A percentile compares a stretch with the other conserved stretches of the same genome.
These are phyloP conservation scores for Apantesis nais DNA, from an alignment of 2,888 invertebrate species.

Conservation along the genomic window DNA sequence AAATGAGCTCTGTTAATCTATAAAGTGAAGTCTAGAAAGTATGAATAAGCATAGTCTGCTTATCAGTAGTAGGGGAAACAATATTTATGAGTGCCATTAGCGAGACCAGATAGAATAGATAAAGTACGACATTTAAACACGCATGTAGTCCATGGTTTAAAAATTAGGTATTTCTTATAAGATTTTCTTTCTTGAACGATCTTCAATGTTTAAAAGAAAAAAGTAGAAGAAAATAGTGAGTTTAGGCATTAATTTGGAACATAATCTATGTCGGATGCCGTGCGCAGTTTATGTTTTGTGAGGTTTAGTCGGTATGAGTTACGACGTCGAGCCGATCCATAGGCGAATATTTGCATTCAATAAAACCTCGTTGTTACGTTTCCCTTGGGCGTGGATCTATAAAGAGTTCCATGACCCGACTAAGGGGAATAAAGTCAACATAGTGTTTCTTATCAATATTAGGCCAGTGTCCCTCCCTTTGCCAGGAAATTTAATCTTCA, in stretches of 20 bases:
- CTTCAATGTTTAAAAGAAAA: too few species aligned
- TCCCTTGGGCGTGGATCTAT: background rate
- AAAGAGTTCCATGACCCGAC: background rate
- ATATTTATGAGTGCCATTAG: too few species aligned
- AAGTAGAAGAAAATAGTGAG: background rate
- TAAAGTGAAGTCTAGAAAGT: too few species aligned
- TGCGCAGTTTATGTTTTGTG: background rate
- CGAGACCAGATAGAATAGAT: too few species aligned
- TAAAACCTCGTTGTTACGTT: background rate
- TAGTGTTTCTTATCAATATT: background rate
- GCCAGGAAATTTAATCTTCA: background rate
- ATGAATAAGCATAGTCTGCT: too few species aligned
- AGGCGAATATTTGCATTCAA: background rate
- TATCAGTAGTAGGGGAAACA: too few species aligned
- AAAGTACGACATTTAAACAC: too few species aligned
- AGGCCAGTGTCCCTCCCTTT: background rate
- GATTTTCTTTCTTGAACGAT: too few species aligned
- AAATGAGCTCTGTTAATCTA: too few species aligned
- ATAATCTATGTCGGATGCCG: background rate
- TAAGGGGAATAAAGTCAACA: background rate
- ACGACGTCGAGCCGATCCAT: conserved; percentile 1
- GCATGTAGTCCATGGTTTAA: too few species aligned
- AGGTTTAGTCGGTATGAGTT: background rate
- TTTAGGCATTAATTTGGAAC: background rate
- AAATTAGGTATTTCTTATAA: too few species aligned